These are phyloP conservation scores for Tromatobia lineatoria DNA, from an alignment of 2,888 invertebrate genomes.

Conservation along the genomic window DNA sequence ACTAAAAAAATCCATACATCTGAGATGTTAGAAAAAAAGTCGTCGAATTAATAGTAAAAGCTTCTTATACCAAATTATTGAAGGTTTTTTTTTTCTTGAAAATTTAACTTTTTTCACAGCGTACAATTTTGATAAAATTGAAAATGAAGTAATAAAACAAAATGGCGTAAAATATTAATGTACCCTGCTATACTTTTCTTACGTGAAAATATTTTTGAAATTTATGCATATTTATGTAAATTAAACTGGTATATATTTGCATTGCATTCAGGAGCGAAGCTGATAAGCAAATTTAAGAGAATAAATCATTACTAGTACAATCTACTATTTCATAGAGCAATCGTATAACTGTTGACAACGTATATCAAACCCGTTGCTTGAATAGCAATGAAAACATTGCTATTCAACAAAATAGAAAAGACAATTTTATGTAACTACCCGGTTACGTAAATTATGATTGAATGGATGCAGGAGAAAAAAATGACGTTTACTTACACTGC, in stretches of 20 bases:
- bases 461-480: not conserved
- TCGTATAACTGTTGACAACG: not conserved
- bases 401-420: no score
- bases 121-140: not conserved
- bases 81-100: no score
- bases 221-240: not conserved
- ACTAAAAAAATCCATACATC: no score
- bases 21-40: no score
- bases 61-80: not conserved
- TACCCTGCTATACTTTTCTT: no score
- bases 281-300: not conserved
- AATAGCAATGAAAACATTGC: not conserved
- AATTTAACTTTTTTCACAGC: not conserved
- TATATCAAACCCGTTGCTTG: not conserved
- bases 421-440: not conserved
- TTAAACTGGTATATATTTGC: not conserved
- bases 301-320: not conserved
- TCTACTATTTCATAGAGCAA: not conserved
- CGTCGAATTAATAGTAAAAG: no score
- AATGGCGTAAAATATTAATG: not conserved
- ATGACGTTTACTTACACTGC: slow-evolving; percentile 89
- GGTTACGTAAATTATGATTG: not conserved
- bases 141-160: not conserved
- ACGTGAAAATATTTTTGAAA: no score
- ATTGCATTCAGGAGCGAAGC: not conserved